Conservation (phyloP, 2,797 vertebrate species). For the Poecile montanus region DNA sequence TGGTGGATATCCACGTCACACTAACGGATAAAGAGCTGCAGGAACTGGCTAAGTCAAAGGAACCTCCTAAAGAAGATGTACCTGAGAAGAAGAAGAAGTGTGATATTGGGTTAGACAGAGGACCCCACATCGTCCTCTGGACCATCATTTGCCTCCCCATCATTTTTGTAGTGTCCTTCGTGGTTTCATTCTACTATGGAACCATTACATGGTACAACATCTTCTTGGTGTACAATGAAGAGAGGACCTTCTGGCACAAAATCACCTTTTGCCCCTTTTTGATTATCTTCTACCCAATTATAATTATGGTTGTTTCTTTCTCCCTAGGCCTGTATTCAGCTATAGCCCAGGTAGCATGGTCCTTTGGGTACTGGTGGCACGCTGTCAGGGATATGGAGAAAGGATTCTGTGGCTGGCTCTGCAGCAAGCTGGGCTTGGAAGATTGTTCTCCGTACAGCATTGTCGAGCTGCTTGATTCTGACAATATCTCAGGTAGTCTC, state of each 20-base stretch:
- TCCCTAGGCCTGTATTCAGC: slow-evolving; percentile 91
- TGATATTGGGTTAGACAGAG: slow-evolving; percentile 83
- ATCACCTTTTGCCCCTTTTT: slow-evolving; percentile 95
- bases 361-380: slow-evolving; percentile 92
- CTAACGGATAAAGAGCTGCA: slow-evolving; percentile 92
- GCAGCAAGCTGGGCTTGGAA: slow-evolving; percentile 93
- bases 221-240: slow-evolving; percentile 98
- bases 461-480: slow-evolving; percentile 95
- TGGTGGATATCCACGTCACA: slow-evolving; percentile 97
- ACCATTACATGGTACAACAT: slow-evolving; percentile 99
- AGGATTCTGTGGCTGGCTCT: slow-evolving; percentile 97
- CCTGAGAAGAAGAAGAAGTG: slow-evolving; percentile 80
- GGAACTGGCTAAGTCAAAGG: slow-evolving; percentile 89
- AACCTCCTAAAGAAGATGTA: slow-evolving; percentile 79
- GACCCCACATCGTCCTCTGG: slow-evolving; percentile 94
- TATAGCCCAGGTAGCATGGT: slow-evolving; percentile 94
- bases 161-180: slow-evolving; percentile 92
- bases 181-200: slow-evolving; percentile 97
- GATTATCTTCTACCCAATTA: slow-evolving; percentile 95
- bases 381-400: slow-evolving; percentile 95
- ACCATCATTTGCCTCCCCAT: slow-evolving; percentile 90
- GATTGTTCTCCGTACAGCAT: slow-evolving; percentile 97
- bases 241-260: slow-evolving; percentile 99
- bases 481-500: slow-evolving; percentile 89
- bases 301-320: slow-evolving; percentile 91